Conservation (phyloP, 2,888 invertebrate species). For the Hypomecis punctinalis region DNA sequence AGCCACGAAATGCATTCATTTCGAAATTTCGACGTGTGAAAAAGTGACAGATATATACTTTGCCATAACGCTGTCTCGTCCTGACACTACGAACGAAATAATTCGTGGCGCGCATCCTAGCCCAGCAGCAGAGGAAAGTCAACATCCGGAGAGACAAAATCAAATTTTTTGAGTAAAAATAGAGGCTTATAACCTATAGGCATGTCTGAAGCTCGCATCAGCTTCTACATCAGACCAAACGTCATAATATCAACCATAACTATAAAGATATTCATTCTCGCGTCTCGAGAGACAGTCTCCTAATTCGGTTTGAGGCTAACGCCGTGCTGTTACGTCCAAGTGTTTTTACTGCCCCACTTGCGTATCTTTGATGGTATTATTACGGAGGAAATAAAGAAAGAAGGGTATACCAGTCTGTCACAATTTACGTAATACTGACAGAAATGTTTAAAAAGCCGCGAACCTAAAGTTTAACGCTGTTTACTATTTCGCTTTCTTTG, state of each 20-base stretch:
- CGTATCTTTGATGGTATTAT: slow-evolving; percentile 32
- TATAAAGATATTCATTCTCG: slow-evolving; percentile 54
- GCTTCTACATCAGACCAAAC: slow-evolving; percentile 37
- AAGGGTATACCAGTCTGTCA: neutral
- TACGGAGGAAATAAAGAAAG: slow-evolving; percentile 1
- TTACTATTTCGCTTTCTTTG: no score
- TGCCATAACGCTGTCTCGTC: no score
- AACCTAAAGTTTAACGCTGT: no score
- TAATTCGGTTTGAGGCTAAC: slow-evolving; percentile 65
- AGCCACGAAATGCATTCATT: no score
- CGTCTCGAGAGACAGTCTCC: slow-evolving; percentile 58
- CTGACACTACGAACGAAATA: no score
- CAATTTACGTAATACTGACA: no score
- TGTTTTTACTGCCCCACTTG: slow-evolving; percentile 42
- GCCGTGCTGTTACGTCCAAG: slow-evolving; percentile 48
- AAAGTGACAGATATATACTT: no score
- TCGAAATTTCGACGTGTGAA: no score
- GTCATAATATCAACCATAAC: slow-evolving; percentile 40
- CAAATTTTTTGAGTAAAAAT: neutral
- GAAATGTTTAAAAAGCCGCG: no score
- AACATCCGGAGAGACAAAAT: no score
- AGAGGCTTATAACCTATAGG: neutral
- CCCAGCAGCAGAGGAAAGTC: no score
- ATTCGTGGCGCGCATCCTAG: no score
- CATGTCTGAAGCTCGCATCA: slow-evolving; percentile 22